Conservation (phyloP, 2,888 invertebrate genomes). For the Notodonta ziczac region DNA sequence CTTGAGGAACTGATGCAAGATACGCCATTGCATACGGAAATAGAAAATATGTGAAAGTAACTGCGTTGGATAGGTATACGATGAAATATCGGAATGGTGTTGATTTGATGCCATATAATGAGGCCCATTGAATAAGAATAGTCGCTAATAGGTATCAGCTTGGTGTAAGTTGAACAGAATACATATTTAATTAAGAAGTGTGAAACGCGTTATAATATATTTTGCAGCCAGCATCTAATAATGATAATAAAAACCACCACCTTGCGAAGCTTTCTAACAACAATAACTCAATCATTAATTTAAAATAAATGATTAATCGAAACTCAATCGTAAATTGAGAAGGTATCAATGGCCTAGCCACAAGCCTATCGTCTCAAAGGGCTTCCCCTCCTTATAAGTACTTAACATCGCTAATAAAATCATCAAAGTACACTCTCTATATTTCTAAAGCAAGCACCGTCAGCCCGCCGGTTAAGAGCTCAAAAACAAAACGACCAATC, state of each 20-base stretch:
- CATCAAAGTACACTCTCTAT: constrained; percentile 13
- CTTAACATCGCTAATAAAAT: constrained; percentile 24
- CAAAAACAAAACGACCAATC: constrained; percentile 11
- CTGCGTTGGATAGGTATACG: neutral
- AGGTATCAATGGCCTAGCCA: neutral
- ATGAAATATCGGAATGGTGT: neutral
- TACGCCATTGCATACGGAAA: neutral
- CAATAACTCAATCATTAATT: neutral
- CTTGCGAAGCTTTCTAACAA: neutral
- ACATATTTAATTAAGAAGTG: too few relatives aligned
- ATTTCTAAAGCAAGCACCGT: constrained; percentile 19
- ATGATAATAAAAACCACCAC: too few relatives aligned
- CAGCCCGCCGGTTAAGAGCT: constrained; percentile 4
- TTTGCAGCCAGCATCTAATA: too few relatives aligned
- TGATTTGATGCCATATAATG: neutral
- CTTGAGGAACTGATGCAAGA: neutral
- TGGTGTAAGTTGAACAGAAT: too few relatives aligned
- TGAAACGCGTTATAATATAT: too few relatives aligned
- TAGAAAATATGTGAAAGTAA: neutral
- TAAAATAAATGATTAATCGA: neutral
- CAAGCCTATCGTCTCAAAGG: neutral
- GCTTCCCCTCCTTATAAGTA: constrained; percentile 2
- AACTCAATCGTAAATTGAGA: neutral
- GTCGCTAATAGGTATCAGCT: too few relatives aligned
- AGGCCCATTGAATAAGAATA: too few relatives aligned